These are phyloP conservation scores for Cacatua alba DNA, from an alignment of 2,113 vertebrate genomes.

Conservation along the genomic window DNA sequence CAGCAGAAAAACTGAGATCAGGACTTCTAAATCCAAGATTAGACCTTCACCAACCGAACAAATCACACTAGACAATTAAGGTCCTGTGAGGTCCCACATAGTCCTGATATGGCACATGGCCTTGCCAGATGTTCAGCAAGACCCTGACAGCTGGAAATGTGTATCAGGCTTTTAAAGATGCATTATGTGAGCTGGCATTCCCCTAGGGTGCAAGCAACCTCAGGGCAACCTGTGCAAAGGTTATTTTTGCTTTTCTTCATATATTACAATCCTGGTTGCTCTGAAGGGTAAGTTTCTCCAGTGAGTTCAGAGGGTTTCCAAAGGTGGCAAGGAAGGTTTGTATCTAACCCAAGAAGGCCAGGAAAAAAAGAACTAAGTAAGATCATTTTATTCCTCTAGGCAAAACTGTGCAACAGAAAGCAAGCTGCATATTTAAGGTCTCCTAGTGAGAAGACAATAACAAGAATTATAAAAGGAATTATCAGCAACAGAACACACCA, in stretches of 20 bases:
- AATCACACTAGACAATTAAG: not conserved
- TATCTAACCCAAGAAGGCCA: not conserved
- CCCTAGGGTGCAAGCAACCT: not conserved
- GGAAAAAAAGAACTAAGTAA: not conserved
- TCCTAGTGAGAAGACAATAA: constrained; percentile 24
- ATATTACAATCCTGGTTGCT: not conserved
- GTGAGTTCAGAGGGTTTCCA: not conserved
- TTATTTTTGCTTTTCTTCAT: not conserved
- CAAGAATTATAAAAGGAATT: constrained; percentile 39
- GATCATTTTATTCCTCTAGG: not conserved
- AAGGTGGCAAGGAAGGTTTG: not conserved
- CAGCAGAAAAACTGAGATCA: not conserved
- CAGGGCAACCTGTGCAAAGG: not conserved
- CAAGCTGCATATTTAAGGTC: not conserved
- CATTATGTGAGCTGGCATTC: not conserved
- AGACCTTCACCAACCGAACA: not conserved
- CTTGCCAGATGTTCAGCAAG: not conserved
- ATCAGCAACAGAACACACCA: not conserved
- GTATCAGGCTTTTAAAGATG: not conserved
- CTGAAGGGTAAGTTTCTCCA: not conserved
- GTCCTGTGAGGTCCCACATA: not conserved
- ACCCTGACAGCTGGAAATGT: not conserved
- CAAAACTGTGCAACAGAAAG: not conserved
- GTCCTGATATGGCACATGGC: not conserved
- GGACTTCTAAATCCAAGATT: not conserved